Evolutionary conservation across 2,797 vertebrate genomes (phyloP), one percentile per base, ranked within the genome.

Genomic region (Anableps anableps): DNA sequence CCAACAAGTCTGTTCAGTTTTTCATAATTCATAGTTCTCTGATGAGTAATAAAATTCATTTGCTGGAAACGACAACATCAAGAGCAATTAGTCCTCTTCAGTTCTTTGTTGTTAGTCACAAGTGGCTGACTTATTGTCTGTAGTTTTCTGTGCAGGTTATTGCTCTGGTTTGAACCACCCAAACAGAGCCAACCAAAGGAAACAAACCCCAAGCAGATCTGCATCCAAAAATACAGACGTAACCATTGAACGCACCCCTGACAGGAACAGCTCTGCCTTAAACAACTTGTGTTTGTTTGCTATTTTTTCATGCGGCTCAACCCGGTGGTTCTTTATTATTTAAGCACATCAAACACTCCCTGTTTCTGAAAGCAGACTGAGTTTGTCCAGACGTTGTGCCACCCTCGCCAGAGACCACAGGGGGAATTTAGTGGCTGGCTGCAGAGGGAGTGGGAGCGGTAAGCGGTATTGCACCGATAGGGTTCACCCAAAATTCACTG

Each of bases 231-330:
- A 94, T 94, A 94, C 78, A 87, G 29, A 74, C 78, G 21, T n/a
- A 41, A 80, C 75, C 29, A 3, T 89, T 87, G 83, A 72, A 75
- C 75, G 82, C 55, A 29, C 58, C 90, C 80, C 80, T 9, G 83
- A 93, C 93, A 93, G 95, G 94, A 96, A 95, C 90, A 85, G 89
- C 91, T 89, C 89, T 92, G 92, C 91, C 91, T 94, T 86, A 94
- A 95, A 95, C 94, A 95, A 90, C 90, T 80, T 31, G 85, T 86
- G 85, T 91, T 94, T 95, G 93, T 95, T 95, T 95, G 92, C 91
- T 94, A 81, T 94, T 95, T 95, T 94, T 93, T 89, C 90, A 76
- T 77, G 84, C 1, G 85, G 90, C 79, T 84, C 84, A 75, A 83
- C 88, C 84, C 86, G 81, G 87, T 23, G 80, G 89, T 82, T 93